Percentiles rank a stretch among this genome's conserved stretches.
Evolutionary conservation across 2,797 vertebrate genomes (phyloP).

Genomic region (Cynopterus sphinx): DNA sequence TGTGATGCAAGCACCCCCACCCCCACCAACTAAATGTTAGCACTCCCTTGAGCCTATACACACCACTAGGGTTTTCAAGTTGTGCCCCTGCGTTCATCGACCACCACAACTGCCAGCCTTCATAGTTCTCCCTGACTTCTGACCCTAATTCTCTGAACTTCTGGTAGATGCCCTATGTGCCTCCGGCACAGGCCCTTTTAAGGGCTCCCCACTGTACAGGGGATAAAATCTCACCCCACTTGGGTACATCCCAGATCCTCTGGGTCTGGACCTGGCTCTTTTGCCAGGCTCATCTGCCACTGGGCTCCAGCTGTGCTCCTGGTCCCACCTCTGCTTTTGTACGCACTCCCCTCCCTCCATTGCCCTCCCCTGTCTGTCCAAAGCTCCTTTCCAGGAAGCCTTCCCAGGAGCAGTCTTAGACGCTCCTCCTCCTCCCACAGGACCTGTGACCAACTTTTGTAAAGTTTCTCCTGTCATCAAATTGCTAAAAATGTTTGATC

Average conservation of each 20-base stretch:
- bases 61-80: background rate
- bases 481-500: background rate
- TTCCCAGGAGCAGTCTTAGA: background rate
- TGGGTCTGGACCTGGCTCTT: background rate
- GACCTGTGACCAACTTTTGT: background rate
- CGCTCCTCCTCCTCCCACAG: background rate
- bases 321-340: background rate
- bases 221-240: background rate
- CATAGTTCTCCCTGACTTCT: background rate
- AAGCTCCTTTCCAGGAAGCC: background rate
- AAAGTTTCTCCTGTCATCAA: background rate
- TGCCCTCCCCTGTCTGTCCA: background rate
- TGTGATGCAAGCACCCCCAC: rapidly evolving
- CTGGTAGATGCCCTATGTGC: background rate
- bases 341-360: background rate
- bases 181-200: background rate
- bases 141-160: background rate
- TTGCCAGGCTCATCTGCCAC: background rate
- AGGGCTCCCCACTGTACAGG: background rate
- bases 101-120: background rate
- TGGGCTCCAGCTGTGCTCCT: background rate
- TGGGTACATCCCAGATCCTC: background rate
- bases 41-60: background rate
- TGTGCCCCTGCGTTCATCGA: background rate
- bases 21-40: background rate